Percentiles rank a stretch among this genome's conserved stretches.
These are phyloP conservation scores for Ochropacha duplaris DNA, from an alignment of 2,888 invertebrate genomes.

Conservation along the genomic window DNA sequence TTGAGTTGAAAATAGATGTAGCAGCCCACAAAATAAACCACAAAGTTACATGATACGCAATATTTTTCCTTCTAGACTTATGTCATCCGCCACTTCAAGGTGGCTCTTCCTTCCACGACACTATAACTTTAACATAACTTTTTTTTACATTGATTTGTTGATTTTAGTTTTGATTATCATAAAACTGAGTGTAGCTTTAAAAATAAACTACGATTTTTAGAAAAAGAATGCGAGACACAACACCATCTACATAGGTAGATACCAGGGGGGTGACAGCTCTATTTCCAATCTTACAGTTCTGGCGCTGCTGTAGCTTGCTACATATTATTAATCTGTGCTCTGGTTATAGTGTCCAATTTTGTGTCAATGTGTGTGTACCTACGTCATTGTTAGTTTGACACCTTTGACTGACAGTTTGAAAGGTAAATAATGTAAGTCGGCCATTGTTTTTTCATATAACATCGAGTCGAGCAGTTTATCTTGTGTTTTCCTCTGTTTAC, in stretches of 20 bases:
- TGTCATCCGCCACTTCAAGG: slow-evolving; percentile 48
- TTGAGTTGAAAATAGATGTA: slow-evolving; percentile 66
- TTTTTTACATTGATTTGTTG: slow-evolving; percentile 24
- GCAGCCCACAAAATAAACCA: slow-evolving; percentile 70
- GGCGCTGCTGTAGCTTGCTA: too few relatives aligned
- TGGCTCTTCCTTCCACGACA: slow-evolving; percentile 24
- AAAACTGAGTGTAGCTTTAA: slow-evolving; percentile 19
- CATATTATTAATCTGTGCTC: too few relatives aligned
- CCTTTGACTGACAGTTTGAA: too few relatives aligned
- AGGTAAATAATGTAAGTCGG: too few relatives aligned
- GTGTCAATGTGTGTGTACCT: too few relatives aligned
- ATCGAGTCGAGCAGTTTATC: too few relatives aligned
- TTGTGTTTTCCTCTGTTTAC: too few relatives aligned
- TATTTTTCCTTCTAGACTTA: slow-evolving; percentile 36
- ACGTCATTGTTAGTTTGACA: too few relatives aligned
- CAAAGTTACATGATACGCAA: slow-evolving; percentile 74
- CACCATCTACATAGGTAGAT: slow-evolving; percentile 8
- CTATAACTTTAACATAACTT: slow-evolving; percentile 21
- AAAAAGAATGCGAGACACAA: slow-evolving; percentile 37
- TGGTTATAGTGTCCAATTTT: too few relatives aligned
- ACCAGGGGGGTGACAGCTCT: too few relatives aligned
- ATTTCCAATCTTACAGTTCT: too few relatives aligned
- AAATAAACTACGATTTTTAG: slow-evolving; percentile 20
- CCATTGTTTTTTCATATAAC: too few relatives aligned
- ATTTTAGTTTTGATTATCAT: slow-evolving; percentile 33